A percentile compares a stretch with the other conserved stretches of the same genome.
Evolutionary conservation across 2,113 vertebrate species (phyloP).

Genomic region (Tenebrosternarchus preto): DNA sequence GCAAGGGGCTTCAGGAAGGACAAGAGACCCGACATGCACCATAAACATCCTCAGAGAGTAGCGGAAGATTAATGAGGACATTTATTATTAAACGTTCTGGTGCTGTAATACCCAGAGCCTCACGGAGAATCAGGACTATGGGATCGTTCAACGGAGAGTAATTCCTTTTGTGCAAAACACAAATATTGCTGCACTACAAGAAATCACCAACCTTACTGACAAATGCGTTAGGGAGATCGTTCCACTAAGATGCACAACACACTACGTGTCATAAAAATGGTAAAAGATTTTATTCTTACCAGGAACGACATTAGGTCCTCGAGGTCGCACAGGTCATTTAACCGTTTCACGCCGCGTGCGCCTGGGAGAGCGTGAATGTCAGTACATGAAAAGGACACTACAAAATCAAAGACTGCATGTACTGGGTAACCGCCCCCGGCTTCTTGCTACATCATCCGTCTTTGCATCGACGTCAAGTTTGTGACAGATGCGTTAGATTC

Average conservation of each 20-base stretch:
- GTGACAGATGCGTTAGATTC: too few species aligned
- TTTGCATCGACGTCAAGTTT: too few species aligned
- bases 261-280: not conserved
- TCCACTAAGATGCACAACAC: not conserved
- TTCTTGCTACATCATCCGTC: too few species aligned
- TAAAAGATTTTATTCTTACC: constrained; percentile 65
- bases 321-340: constrained; percentile 62
- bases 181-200: not conserved
- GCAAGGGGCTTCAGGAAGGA: not conserved
- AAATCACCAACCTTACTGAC: too few species aligned
- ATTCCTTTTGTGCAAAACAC: not conserved
- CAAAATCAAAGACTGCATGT: constrained; percentile 1
- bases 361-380: not conserved
- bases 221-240: too few species aligned
- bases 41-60: not conserved
- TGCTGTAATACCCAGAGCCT: constrained; percentile 24
- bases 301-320: constrained; percentile 79
- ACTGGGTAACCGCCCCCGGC: too few species aligned
- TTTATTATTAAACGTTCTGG: constrained; percentile 45
- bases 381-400: not conserved
- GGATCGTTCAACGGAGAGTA: not conserved
- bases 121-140: constrained; percentile 38
- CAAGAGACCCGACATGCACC: not conserved
- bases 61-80: constrained; percentile 45
- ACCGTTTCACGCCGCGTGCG: constrained; percentile 43